A percentile compares a stretch with the other conserved stretches of the same genome.
Conservation (phyloP, 2,113 vertebrate genomes). For the Propithecus coquereli region DNA sequence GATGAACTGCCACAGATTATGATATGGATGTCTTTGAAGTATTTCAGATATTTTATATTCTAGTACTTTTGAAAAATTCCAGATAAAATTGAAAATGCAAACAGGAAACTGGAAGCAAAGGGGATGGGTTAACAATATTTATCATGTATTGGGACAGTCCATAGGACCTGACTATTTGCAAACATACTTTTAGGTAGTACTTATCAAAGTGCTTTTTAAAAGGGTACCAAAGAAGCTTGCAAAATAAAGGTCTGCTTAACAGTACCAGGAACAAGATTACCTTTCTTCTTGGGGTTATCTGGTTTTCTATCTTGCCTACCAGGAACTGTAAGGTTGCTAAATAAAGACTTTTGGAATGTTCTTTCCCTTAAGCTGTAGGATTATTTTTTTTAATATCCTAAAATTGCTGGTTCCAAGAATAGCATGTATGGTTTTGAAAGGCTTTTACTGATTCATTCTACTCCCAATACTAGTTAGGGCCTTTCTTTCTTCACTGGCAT, state of each 20-base stretch:
- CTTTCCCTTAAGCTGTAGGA: constrained; percentile 32
- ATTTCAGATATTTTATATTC: constrained; percentile 25
- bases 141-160: not conserved
- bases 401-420: constrained; percentile 53
- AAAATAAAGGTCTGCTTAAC: not conserved
- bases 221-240: not conserved
- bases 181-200: constrained; percentile 13
- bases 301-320: constrained; percentile 27
- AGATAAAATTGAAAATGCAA: constrained; percentile 10
- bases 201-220: constrained; percentile 27
- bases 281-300: constrained; percentile 45
- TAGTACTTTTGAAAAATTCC: constrained; percentile 10
- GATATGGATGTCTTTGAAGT: constrained; percentile 18
- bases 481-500: constrained; percentile 12
- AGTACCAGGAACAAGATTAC: not conserved
- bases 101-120: not conserved
- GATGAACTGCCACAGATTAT: not conserved
- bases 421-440: constrained; percentile 36
- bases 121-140: not conserved
- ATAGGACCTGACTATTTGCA: not conserved
- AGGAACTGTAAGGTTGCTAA: constrained; percentile 52
- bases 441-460: constrained; percentile 52
- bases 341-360: constrained; percentile 67
- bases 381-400: constrained; percentile 62
- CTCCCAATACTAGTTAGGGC: constrained; percentile 7